A percentile compares a stretch with the other conserved stretches of the same genome.
These are phyloP conservation scores for Clarias laeviceps DNA, from an alignment of 2,797 vertebrate species.

Conservation along the genomic window DNA sequence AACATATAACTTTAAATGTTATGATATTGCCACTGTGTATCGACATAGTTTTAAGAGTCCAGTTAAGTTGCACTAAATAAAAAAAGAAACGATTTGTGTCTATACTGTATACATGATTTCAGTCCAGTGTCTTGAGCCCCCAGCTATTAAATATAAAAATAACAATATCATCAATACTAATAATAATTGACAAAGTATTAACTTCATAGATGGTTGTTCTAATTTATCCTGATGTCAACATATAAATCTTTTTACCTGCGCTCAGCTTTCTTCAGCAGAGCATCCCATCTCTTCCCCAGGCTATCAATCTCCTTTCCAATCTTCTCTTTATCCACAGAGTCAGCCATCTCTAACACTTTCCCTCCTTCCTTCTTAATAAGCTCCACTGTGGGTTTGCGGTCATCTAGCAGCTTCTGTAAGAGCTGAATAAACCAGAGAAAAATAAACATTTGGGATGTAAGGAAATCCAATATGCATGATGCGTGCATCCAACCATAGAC, in stretches of 20 bases:
- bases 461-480: background rate
- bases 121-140: background rate
- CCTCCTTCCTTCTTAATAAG: conserved; percentile 92
- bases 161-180: background rate
- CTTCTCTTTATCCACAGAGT: conserved; percentile 89
- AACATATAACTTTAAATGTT: background rate
- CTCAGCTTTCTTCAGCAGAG: conserved; percentile 90
- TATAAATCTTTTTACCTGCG: conserved; percentile 77
- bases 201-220: background rate
- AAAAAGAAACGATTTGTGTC: background rate
- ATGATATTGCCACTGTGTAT: background rate
- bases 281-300: conserved; percentile 90
- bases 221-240: conserved; percentile 7
- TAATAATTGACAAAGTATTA: background rate
- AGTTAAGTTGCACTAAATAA: background rate
- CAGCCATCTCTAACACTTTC: conserved; percentile 88
- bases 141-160: background rate
- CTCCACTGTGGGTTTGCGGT: conserved; percentile 91
- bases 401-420: conserved; percentile 92
- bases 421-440: conserved; percentile 78
- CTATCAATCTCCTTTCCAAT: conserved; percentile 87
- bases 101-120: background rate
- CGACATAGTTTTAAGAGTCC: background rate
- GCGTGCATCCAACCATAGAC: conserved; percentile 23
- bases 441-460: background rate